Percentiles rank a stretch among this genome's conserved stretches.
phyloP scores from a whole-genome alignment of 2,797 vertebrate species.

The Zenarchopterus dispar region DNA sequence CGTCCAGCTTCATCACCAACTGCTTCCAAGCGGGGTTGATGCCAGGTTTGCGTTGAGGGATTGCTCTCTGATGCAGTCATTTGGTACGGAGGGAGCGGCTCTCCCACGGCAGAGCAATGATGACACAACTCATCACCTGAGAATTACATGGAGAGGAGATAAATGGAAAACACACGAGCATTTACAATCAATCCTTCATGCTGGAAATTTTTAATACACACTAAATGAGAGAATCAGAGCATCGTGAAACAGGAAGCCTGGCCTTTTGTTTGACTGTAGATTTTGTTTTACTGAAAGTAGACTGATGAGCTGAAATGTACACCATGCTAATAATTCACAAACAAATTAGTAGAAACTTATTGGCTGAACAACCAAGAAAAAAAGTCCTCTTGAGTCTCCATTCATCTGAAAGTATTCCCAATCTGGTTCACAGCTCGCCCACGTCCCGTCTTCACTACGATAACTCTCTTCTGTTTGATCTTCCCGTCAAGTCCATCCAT shows the following conservation, averaged over 20 bases:
- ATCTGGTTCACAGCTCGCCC: too few relatives aligned
- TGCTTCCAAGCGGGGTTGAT: conserved; percentile 73
- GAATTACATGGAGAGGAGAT: conserved; percentile 61
- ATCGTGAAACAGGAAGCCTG: conserved; percentile 29
- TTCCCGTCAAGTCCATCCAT: too few relatives aligned
- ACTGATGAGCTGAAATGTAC: conserved; percentile 45
- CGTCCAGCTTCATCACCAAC: conserved; percentile 61
- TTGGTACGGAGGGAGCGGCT: conserved; percentile 69
- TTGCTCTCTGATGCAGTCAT: conserved; percentile 69
- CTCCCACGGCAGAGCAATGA: conserved; percentile 64
- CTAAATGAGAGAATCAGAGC: conserved; percentile 37
- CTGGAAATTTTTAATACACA: conserved; percentile 34
- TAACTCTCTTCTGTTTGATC: too few relatives aligned
- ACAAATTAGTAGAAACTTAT: conserved; percentile 44
- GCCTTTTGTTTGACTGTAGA: conserved; percentile 20
- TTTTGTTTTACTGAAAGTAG: conserved; percentile 18
- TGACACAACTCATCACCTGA: conserved; percentile 67
- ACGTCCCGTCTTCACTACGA: too few relatives aligned
- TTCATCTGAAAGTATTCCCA: too few relatives aligned
- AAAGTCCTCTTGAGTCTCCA: conserved; percentile 6
- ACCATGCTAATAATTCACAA: conserved; percentile 44
- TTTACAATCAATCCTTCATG: conserved; percentile 59
- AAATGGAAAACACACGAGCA: conserved; percentile 62
- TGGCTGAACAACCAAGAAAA: conserved; percentile 36
- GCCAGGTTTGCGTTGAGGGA: conserved; percentile 64